Evolutionary conservation across 1,140 invertebrate species (phyloP).

Genomic region (Heliothis subflexa): DNA sequence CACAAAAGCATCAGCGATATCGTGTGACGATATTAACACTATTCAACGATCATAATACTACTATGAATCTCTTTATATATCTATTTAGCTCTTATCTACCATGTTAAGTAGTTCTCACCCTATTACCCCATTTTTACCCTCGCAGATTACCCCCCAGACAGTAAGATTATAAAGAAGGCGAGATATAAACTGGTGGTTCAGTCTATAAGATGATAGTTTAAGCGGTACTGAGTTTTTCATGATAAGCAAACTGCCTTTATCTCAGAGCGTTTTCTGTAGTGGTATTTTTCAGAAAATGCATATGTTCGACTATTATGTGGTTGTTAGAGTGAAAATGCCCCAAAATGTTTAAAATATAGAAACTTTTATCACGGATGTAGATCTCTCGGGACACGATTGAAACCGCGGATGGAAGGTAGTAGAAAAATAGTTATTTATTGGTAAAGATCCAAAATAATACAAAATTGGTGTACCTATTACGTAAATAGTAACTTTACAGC

Average conservation of each 20-base stretch:
- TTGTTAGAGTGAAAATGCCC: too few species aligned
- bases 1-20: neutral
- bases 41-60: slow-evolving; percentile 19
- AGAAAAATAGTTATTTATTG: too few species aligned
- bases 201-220: slow-evolving; percentile 10
- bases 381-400: too few species aligned
- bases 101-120: slow-evolving; percentile 34
- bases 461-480: too few species aligned
- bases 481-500: too few species aligned
- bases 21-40: slow-evolving; percentile 4
- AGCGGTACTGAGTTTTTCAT: neutral
- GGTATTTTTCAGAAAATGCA: neutral
- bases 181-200: neutral
- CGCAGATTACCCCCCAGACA: slow-evolving; percentile 16
- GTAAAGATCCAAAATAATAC: too few species aligned
- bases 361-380: too few species aligned
- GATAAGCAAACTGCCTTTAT: neutral
- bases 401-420: too few species aligned
- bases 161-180: slow-evolving; percentile 2
- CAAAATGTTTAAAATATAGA: too few species aligned
- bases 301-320: too few species aligned
- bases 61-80: slow-evolving; percentile 25
- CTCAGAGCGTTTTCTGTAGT: too few species aligned
- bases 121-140: slow-evolving; percentile 33
- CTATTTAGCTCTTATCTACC: slow-evolving; percentile 28